Conservation (phyloP, 2,888 invertebrate genomes). For the Dusona sp. region DNA sequence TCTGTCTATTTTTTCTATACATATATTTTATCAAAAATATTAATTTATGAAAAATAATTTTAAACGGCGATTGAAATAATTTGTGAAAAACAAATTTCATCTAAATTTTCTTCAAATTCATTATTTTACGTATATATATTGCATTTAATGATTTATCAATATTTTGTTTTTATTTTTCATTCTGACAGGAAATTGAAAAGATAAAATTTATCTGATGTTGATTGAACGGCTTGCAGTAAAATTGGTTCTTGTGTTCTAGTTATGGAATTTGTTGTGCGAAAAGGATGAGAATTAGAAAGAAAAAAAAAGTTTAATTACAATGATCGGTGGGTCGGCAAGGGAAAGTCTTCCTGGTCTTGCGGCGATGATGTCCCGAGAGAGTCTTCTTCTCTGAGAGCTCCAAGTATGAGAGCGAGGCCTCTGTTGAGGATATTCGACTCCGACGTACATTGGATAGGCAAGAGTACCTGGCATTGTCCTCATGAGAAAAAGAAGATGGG, state of each 20-base stretch:
- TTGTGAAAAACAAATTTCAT: not conserved
- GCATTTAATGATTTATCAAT: not conserved
- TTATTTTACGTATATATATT: not conserved
- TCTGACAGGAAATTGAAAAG: not conserved
- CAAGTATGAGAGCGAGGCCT: slow-evolving; percentile 81
- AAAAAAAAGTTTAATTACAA: not conserved
- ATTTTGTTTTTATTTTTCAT: not conserved
- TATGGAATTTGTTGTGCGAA: not conserved
- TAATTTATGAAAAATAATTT: not conserved
- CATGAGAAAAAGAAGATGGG: slow-evolving; percentile 16
- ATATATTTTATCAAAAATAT: not conserved
- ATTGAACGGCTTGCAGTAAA: not conserved
- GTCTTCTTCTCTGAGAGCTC: slow-evolving; percentile 75
- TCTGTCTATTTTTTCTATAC: not conserved
- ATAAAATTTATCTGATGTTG: not conserved
- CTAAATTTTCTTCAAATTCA: not conserved
- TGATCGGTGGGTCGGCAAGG: slow-evolving; percentile 77
- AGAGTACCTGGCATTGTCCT: slow-evolving; percentile 82
- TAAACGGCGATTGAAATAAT: too few species aligned
- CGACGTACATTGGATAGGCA: slow-evolving; percentile 82
- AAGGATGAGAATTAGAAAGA: not conserved
- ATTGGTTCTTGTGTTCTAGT: not conserved
- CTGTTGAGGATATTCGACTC: slow-evolving; percentile 78
- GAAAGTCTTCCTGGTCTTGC: slow-evolving; percentile 77
- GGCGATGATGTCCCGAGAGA: slow-evolving; percentile 71